Conservation (phyloP, 1,140 invertebrate species). For the Chlorops oryzae region DNA sequence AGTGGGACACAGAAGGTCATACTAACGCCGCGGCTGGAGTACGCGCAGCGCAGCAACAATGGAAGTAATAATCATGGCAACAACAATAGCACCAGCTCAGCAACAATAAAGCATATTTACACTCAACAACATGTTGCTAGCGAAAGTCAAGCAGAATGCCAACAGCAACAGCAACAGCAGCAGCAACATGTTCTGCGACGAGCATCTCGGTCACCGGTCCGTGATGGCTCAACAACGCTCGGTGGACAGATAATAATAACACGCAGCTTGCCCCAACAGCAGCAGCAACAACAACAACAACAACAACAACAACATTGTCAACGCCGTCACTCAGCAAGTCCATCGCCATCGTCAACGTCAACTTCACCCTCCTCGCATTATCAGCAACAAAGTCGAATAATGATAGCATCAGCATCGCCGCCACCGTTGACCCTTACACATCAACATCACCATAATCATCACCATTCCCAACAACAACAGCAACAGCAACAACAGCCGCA, state of each 20-base stretch:
- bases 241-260: conserved; percentile 42
- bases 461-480: conserved; percentile 11
- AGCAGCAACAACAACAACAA: too few species aligned
- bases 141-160: background rate
- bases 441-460: conserved; percentile 6
- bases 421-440: conserved; percentile 1
- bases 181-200: conserved; percentile 1
- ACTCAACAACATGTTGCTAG: conserved; percentile 17
- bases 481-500: conserved; percentile 13
- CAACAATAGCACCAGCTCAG: background rate
- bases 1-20: conserved; percentile 42
- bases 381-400: conserved; percentile 27
- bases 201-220: background rate
- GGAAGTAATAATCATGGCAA: background rate
- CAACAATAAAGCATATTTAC: conserved; percentile 25
- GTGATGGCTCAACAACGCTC: conserved; percentile 14
- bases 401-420: conserved; percentile 15
- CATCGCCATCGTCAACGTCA: conserved; percentile 22
- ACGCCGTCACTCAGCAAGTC: conserved; percentile 38
- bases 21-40: conserved; percentile 38
- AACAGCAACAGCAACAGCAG: background rate
- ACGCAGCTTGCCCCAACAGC: conserved; percentile 21
- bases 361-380: conserved; percentile 37
- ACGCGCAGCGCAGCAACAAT: conserved; percentile 23
- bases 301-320: conserved; percentile 21